Evolutionary conservation across 2,797 vertebrate species (phyloP), one percentile per base, ranked within the genome.

Genomic region (Vireo griseus): DNA sequence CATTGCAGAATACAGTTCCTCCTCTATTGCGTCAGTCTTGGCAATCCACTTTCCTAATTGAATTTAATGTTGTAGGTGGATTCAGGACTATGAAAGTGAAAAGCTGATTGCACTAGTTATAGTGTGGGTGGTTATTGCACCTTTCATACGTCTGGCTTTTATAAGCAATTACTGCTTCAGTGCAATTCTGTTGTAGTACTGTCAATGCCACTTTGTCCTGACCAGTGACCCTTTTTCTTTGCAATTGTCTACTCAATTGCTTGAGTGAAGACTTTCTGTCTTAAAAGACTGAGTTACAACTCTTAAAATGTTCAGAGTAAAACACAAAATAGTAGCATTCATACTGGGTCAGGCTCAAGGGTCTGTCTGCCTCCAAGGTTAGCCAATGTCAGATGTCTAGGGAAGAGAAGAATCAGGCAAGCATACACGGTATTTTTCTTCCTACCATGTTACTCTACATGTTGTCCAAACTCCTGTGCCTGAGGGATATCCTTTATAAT

Each of bases 1-100:
- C 59, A 28, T 82, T 94, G 45, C 95, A 98, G 98, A 68, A 94
- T 33, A 81, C 33, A 59, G 90, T 80, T 93, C 71, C 35, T 96
- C 50, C 69, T 93, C 51, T 92, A 39, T 95, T 96, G 71, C 77
- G 15, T 94, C 77, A 93, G 77, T 82, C 59, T 95, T 95, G 84
- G 81, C 94, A 96, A 78, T 95, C n/a, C 86, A 29, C 59, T 88
- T 71, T 57, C 65, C 82, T 95, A 87, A 84, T 91, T 95, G 85
- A 95, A 88, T 96, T 91, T 84, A 52, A 86, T 72, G 86, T 90
- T 92, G 65, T 85, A 79, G 86, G 54, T 94, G 82, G 52, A 93
- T 89, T 95, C 91, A 90, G 51, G 88, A 74, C 62, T 71, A 37
- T 68, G 75, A 96, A 92, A 92, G 88, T 73, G 90, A 96, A 94